A percentile compares a stretch with the other conserved stretches of the same genome.
These are phyloP conservation scores for Drosophila peninsularis DNA, from an alignment of 2,888 invertebrate species.

Conservation along the genomic window DNA sequence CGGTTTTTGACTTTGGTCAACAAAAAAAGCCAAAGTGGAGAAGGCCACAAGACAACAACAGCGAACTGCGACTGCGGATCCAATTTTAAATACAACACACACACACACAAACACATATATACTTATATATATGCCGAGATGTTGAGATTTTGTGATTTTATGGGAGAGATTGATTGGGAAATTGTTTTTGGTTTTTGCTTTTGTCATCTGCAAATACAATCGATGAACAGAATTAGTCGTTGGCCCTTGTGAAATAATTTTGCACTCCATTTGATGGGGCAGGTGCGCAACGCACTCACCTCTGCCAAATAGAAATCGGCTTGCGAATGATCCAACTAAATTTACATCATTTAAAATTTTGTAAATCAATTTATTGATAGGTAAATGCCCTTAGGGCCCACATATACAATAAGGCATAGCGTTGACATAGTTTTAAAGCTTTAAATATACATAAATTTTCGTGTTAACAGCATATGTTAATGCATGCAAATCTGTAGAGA, in stretches of 20 bases:
- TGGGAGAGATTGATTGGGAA: constrained; percentile 63
- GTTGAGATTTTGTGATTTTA: constrained; percentile 29
- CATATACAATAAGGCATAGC: neutral
- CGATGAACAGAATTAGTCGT: constrained; percentile 47
- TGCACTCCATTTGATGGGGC: constrained; percentile 19
- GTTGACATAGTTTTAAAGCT: constrained; percentile 11
- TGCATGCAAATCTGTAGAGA: constrained; percentile 13
- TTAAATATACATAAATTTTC: neutral
- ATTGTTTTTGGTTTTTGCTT: constrained; percentile 16
- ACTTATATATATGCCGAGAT: no score
- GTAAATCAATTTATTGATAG: neutral
- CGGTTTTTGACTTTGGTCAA: constrained; percentile 75
- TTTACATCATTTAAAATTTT: constrained; percentile 29
- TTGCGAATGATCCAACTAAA: constrained; percentile 16
- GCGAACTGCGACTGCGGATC: constrained; percentile 31
- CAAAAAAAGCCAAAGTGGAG: constrained; percentile 50
- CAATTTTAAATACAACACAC: constrained; percentile 49
- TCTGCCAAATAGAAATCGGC: constrained; percentile 58
- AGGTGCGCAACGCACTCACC: neutral
- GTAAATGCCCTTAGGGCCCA: constrained; percentile 5
- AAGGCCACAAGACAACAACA: constrained; percentile 38
- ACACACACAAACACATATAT: no score
- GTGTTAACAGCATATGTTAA: constrained; percentile 22
- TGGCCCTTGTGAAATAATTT: constrained; percentile 29
- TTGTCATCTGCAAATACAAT: constrained; percentile 53